phyloP scores from a whole-genome alignment of 2,888 invertebrate species.

The Tanytarsus gracilentus region DNA sequence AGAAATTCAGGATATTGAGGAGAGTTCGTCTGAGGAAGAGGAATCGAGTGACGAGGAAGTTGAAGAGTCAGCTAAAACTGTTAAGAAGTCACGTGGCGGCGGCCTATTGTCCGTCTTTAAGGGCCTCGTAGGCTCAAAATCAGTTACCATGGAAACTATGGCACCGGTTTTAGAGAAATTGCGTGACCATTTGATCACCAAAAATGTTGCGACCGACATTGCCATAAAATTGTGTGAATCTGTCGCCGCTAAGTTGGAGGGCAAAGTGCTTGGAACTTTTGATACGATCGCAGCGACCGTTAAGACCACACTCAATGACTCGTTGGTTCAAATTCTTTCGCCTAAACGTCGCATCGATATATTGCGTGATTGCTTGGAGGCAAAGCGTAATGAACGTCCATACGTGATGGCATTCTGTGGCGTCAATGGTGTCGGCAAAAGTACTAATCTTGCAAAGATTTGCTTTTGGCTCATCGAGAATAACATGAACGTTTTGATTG shows the following conservation, averaged over 20 bases:
- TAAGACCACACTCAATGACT: slow-evolving; percentile 76
- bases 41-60: slow-evolving; percentile 50
- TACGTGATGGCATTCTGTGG: slow-evolving; percentile 97
- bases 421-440: slow-evolving; percentile 97
- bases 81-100: slow-evolving; percentile 40
- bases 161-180: slow-evolving; percentile 83
- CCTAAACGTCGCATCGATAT: slow-evolving; percentile 94
- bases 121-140: slow-evolving; percentile 81
- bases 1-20: slow-evolving; percentile 66
- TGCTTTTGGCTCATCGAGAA: slow-evolving; percentile 99
- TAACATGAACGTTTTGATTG: slow-evolving; percentile 88
- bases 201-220: slow-evolving; percentile 97
- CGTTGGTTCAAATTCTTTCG: slow-evolving; percentile 87
- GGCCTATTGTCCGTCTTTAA: slow-evolving; percentile 82
- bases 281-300: slow-evolving; percentile 85
- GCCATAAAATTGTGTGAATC: slow-evolving; percentile 89
- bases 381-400: slow-evolving; percentile 72
- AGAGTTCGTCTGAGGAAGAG: slow-evolving; percentile 51
- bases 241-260: slow-evolving; percentile 80
- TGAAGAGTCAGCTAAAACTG: slow-evolving; percentile 29
- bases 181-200: slow-evolving; percentile 88
- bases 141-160: slow-evolving; percentile 70
- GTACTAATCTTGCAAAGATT: slow-evolving; percentile 97
- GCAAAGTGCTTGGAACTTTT: slow-evolving; percentile 88
- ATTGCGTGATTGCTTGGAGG: slow-evolving; percentile 88